These are phyloP conservation scores for Channa maculata DNA, from an alignment of 2,113 vertebrate genomes.

Conservation along the genomic window DNA sequence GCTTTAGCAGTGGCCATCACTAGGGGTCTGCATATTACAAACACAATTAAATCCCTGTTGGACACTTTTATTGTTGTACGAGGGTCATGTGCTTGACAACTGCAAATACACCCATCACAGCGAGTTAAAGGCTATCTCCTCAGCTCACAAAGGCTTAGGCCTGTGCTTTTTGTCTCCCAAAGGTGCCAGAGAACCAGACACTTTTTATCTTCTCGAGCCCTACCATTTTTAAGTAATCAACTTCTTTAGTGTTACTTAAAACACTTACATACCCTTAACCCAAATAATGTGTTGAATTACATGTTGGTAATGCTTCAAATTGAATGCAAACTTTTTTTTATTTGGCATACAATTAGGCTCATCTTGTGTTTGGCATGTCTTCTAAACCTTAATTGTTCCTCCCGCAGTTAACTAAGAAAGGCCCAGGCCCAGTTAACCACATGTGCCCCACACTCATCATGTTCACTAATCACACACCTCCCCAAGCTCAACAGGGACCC, in stretches of 20 bases:
- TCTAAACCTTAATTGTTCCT: conserved; percentile 67
- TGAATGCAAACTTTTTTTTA: conserved; percentile 49
- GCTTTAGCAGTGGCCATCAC: conserved; percentile 92
- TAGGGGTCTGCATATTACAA: conserved; percentile 94
- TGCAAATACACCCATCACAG: conserved; percentile 87
- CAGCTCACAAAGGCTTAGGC: conserved; percentile 61
- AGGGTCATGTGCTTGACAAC: conserved; percentile 88
- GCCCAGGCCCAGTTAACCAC: conserved; percentile 63
- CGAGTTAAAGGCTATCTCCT: conserved; percentile 75
- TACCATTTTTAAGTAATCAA: conserved; percentile 79
- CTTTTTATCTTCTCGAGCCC: conserved; percentile 73
- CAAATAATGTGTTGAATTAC: conserved; percentile 20
- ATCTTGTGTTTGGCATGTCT: conserved; percentile 61
- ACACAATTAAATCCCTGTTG: conserved; percentile 97
- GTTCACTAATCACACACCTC: conserved; percentile 65
- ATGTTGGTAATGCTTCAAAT: conserved; percentile 14
- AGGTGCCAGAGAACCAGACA: conserved; percentile 61
- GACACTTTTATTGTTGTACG: conserved; percentile 90
- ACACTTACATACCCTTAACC: conserved; percentile 59
- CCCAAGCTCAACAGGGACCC: conserved; percentile 65
- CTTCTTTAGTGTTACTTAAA: conserved; percentile 84
- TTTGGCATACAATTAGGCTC: conserved; percentile 50
- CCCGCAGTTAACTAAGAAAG: conserved; percentile 72
- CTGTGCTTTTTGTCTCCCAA: conserved; percentile 61
- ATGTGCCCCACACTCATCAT: conserved; percentile 62